phyloP scores from a whole-genome alignment of 2,888 invertebrate genomes.

The Cosmia pyralina region DNA sequence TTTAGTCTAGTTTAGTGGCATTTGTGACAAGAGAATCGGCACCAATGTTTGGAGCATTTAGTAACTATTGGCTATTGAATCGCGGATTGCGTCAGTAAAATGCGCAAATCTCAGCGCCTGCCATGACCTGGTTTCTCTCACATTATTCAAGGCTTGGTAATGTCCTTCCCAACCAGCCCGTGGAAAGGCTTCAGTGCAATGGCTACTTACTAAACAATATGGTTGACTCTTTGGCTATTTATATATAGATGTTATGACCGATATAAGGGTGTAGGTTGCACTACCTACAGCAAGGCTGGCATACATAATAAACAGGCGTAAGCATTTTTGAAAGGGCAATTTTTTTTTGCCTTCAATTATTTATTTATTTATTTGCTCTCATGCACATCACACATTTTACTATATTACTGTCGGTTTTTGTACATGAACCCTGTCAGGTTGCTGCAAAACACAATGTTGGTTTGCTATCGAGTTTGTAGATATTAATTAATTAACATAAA shows the following conservation, averaged over 20 bases:
- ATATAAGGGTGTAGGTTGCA: constrained; percentile 1
- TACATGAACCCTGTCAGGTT: too few relatives aligned
- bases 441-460: too few relatives aligned
- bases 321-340: background rate
- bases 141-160: constrained; percentile 62
- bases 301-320: background rate
- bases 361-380: too few relatives aligned
- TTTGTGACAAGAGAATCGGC: too few relatives aligned
- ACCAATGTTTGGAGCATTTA: background rate
- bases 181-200: constrained; percentile 21
- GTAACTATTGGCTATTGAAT: constrained; percentile 33
- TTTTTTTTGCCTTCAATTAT: background rate
- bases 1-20: too few relatives aligned
- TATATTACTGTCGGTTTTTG: too few relatives aligned
- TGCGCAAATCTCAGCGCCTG: constrained; percentile 59
- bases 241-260: background rate
- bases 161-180: constrained; percentile 51
- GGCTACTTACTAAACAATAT: constrained; percentile 26
- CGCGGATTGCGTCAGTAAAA: constrained; percentile 56
- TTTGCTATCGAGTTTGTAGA: too few relatives aligned
- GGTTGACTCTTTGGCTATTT: constrained; percentile 2
- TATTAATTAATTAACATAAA: too few relatives aligned
- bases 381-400: too few relatives aligned
- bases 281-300: background rate
- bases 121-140: constrained; percentile 64